Conservation (phyloP, 2,113 vertebrate species). For the Oncorhynchus nerka region DNA sequence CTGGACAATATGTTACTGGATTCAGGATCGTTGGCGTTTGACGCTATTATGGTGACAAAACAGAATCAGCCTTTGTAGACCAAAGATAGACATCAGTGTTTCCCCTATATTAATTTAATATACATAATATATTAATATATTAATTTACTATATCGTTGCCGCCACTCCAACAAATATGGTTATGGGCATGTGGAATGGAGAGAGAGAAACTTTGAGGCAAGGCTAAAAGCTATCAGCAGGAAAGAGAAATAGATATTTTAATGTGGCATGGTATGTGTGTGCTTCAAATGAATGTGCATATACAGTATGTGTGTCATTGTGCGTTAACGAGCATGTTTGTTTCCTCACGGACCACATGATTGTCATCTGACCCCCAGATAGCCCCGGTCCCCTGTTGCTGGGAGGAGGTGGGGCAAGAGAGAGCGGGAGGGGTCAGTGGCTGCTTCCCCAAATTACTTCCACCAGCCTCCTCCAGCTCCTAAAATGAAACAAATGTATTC, state of each 20-base stretch:
- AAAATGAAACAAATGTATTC: conserved; percentile 28
- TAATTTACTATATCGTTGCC: no score
- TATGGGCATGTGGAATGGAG: not conserved
- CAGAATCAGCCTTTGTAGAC: no score
- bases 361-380: conserved; percentile 15
- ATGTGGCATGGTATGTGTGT: not conserved
- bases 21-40: not conserved
- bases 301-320: not conserved
- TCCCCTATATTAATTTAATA: no score
- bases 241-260: not conserved
- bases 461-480: conserved; percentile 24
- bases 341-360: conserved; percentile 29
- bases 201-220: not conserved
- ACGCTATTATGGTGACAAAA: no score
- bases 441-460: conserved; percentile 28
- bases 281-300: not conserved
- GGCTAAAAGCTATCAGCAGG: not conserved
- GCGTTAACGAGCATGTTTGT: conserved; percentile 6
- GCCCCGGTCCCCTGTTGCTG: conserved; percentile 39
- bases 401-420: conserved; percentile 13
- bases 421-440: conserved; percentile 24
- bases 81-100: no score
- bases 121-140: no score
- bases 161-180: no score
- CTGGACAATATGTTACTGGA: not conserved